Conservation (phyloP, 92 coral and sea anemone genomes). For the Meandrina meandrites region DNA sequence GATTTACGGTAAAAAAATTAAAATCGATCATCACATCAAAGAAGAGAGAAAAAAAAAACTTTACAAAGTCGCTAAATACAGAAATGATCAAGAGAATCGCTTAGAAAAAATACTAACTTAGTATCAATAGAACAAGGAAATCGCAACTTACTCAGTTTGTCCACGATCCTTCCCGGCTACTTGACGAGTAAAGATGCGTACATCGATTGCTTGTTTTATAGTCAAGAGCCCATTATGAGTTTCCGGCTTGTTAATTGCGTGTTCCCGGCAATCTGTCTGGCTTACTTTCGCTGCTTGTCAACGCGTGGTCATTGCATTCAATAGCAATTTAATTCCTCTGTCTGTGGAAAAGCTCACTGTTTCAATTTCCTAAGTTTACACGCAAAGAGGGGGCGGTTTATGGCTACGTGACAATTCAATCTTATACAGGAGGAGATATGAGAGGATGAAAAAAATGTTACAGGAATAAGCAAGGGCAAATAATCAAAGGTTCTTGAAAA, state of each 20-base stretch:
- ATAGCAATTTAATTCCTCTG: constrained; percentile 12
- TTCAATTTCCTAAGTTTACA: constrained; percentile 21
- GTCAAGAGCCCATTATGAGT: background rate
- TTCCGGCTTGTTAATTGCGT: constrained; percentile 35
- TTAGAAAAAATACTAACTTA: background rate
- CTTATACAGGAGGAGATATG: background rate
- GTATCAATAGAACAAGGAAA: background rate
- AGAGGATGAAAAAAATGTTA: background rate
- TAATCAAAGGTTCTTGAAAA: background rate
- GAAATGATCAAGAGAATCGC: background rate
- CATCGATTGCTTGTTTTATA: constrained; percentile 40
- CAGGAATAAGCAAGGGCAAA: background rate
- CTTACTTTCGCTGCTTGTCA: constrained; percentile 12
- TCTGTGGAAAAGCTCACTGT: background rate
- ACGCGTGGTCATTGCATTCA: constrained; percentile 11
- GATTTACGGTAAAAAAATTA: background rate
- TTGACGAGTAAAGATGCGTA: constrained; percentile 13
- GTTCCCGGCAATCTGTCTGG: constrained; percentile 36
- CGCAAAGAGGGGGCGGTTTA: background rate
- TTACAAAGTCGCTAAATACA: background rate
- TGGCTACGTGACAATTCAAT: constrained; percentile 1
- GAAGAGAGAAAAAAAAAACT: no score
- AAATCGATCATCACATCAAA: background rate
- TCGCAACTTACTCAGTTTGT: constrained; percentile 18
- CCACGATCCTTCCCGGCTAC: background rate